Evolutionary conservation across 2,797 vertebrate genomes (phyloP).

Genomic region (Sylvilagus floridanus): DNA sequence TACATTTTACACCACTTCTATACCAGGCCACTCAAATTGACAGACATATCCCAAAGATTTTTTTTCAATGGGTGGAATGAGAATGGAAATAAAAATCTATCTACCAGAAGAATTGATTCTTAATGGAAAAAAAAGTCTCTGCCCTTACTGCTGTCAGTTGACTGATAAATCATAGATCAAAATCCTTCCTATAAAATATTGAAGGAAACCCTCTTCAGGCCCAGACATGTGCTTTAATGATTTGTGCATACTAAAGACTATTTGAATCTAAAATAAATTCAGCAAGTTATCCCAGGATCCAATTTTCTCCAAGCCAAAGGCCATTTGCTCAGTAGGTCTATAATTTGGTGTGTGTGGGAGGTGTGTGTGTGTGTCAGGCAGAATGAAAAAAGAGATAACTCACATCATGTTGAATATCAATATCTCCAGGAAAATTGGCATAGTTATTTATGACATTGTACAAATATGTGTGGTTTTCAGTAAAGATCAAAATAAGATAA

Average conservation of each 20-base stretch:
- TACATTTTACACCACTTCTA: slow-evolving; percentile 67
- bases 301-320: slow-evolving; percentile 78
- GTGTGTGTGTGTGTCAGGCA: neutral
- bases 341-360: slow-evolving; percentile 4
- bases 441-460: neutral
- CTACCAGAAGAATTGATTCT: slow-evolving; percentile 83
- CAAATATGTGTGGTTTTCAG: neutral
- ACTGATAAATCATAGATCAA: slow-evolving; percentile 89
- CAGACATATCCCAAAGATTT: slow-evolving; percentile 54
- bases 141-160: slow-evolving; percentile 81
- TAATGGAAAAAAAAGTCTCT: slow-evolving; percentile 66
- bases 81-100: slow-evolving; percentile 78
- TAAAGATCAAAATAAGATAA: neutral
- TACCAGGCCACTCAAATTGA: slow-evolving; percentile 81
- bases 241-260: slow-evolving; percentile 82
- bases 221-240: slow-evolving; percentile 81
- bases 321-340: slow-evolving; percentile 69
- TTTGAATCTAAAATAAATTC: slow-evolving; percentile 85
- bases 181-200: slow-evolving; percentile 88
- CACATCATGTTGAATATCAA: neutral
- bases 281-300: slow-evolving; percentile 65
- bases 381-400: neutral
- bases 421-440: neutral
- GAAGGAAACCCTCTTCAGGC: slow-evolving; percentile 80
- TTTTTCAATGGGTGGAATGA: slow-evolving; percentile 66